Evolutionary conservation across 2,797 vertebrate genomes (phyloP), one percentile per base, ranked within the genome.

Genomic region (Todus mexicanus): DNA sequence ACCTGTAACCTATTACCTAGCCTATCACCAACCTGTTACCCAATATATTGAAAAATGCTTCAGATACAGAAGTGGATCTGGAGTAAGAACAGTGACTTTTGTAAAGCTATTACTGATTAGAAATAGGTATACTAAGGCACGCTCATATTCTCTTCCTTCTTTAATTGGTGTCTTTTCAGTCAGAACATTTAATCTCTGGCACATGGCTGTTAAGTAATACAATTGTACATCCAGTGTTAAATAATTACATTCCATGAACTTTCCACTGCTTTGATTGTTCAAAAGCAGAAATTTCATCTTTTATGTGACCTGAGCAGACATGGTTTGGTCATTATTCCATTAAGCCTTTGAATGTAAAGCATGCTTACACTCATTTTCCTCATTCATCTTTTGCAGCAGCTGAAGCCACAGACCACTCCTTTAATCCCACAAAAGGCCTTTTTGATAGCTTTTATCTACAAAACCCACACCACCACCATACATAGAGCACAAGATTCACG

Each of bases 281-380:
- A 80, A 90, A 95, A 56, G 18, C 33, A 78, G 82, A 88, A 80
- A 40, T 81, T 69, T 74, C 45, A 65, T 76, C 65, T 74, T 87
- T 94, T 61, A 33, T 47, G 69, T 84, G 88, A 92, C 94, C 90
- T 94, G 15, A 69, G 64, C 57, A 89, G 74, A 89, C 74, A 45
- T 43, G 35, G 17, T 84, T 87, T 75, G 47, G 71, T 74, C 70
- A 82, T 94, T 77, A 84, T 43, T 83, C 42, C 60, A 61, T 66
- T 33, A 33, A 76, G 80, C 43, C 65, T 74, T 51, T 61, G 35
- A 87, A 90, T 25, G 27, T 60, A 81, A 93, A 91, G 53, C 71
- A 84, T 51, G 13, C 43, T 76, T 54, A 11, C 35, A 47, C 31
- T 89, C 69, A 70, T 72, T 92, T 81, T 81, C 71, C 51, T 61